Conservation (phyloP, 2,113 vertebrate genomes). For the Tylochromis polylepis region DNA sequence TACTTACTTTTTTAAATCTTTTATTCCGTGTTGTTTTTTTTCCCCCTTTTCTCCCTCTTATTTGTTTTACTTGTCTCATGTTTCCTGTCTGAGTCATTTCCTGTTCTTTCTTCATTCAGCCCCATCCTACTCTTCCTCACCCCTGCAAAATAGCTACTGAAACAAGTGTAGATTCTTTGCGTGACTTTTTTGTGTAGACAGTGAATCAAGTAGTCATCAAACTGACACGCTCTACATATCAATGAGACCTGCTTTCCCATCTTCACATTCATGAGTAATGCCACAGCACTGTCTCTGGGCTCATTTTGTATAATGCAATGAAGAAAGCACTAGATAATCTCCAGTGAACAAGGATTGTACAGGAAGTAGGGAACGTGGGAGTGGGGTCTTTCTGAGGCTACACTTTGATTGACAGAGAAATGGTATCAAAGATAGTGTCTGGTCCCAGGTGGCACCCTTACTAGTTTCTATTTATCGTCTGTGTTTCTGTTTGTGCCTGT, state of each 20-base stretch:
- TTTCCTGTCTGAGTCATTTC: slow-evolving; percentile 34
- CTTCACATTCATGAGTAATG: background rate
- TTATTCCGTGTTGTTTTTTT: background rate
- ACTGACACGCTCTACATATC: slow-evolving; percentile 23
- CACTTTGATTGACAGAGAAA: slow-evolving; percentile 37
- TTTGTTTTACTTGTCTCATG: background rate
- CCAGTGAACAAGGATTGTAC: background rate
- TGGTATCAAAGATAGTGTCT: slow-evolving; percentile 15
- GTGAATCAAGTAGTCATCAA: slow-evolving; percentile 31
- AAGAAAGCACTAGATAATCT: slow-evolving; percentile 26
- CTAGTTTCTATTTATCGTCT: slow-evolving; percentile 9
- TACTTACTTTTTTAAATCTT: slow-evolving; percentile 8
- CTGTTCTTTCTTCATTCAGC: slow-evolving; percentile 27
- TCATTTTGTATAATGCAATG: slow-evolving; percentile 4
- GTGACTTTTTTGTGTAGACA: slow-evolving; percentile 17
- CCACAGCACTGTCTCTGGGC: background rate
- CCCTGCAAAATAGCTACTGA: background rate
- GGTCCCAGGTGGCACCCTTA: slow-evolving; percentile 23
- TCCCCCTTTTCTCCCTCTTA: background rate
- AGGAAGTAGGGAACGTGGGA: background rate
- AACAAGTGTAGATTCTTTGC: background rate
- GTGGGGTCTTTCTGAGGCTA: slow-evolving; percentile 39
- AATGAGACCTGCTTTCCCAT: slow-evolving; percentile 25
- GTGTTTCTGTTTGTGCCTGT: background rate
- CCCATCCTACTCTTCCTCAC: background rate